Percentiles rank a stretch among this genome's conserved stretches.
phyloP scores from a whole-genome alignment of 2,113 vertebrate species.

The Stomatorhinus ivindoensis region DNA sequence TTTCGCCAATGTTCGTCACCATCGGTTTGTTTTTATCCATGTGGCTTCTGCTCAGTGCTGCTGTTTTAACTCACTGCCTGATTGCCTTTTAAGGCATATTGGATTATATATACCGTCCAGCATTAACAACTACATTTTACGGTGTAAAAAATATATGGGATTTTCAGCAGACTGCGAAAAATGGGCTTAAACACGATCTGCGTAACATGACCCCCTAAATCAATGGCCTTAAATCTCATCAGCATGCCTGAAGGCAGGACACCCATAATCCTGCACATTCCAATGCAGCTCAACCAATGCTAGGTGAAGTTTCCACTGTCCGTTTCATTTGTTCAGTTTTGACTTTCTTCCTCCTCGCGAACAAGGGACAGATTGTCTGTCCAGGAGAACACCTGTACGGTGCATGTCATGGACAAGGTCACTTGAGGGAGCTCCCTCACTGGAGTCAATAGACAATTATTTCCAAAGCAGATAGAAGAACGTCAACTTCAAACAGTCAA shows the following conservation, averaged over 20 bases:
- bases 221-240: neutral
- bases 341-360: slow-evolving; percentile 53
- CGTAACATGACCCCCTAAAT: slow-evolving; percentile 6
- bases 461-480: slow-evolving; percentile 75
- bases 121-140: neutral
- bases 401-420: slow-evolving; percentile 64
- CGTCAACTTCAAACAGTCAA: slow-evolving; percentile 84
- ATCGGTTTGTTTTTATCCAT: neutral
- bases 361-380: slow-evolving; percentile 79
- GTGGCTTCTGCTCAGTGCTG: neutral
- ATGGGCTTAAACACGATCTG: neutral
- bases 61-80: neutral
- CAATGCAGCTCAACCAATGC: slow-evolving; percentile 43
- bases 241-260: neutral
- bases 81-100: neutral
- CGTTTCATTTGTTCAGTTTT: slow-evolving; percentile 61
- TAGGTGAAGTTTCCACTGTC: slow-evolving; percentile 55
- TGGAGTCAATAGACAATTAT: slow-evolving; percentile 81
- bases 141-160: neutral
- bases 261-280: slow-evolving; percentile 44
- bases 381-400: slow-evolving; percentile 83
- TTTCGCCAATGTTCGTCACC: neutral
- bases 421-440: slow-evolving; percentile 69
- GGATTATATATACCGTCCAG: neutral
- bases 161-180: neutral